Percentiles rank a stretch among this genome's conserved stretches.
These are phyloP conservation scores for Nerophis lumbriciformis DNA, from an alignment of 2,113 vertebrate species.

Conservation along the genomic window DNA sequence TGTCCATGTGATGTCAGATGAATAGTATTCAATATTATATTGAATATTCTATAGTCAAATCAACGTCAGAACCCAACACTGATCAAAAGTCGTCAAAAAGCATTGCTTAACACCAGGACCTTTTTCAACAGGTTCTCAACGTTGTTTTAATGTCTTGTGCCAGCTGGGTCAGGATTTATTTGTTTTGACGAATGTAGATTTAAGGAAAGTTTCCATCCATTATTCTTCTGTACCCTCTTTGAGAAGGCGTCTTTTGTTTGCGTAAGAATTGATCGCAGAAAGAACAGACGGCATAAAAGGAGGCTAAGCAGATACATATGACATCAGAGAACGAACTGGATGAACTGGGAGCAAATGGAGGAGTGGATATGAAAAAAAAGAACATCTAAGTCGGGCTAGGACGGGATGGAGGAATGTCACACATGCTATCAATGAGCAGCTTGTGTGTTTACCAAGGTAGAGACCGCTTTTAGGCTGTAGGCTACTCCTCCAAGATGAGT, in stretches of 20 bases:
- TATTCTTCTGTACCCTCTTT: not conserved
- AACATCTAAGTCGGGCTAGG: conserved; percentile 35
- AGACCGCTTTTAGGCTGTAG: conserved; percentile 42
- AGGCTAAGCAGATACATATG: conserved; percentile 7
- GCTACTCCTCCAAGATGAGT: conserved; percentile 25
- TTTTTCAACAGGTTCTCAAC: too few relatives aligned
- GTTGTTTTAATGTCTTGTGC: too few relatives aligned
- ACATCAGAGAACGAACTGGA: conserved; percentile 11
- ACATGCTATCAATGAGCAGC: conserved; percentile 62
- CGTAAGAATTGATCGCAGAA: not conserved
- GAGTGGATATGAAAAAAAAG: conserved; percentile 10
- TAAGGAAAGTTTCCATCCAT: not conserved
- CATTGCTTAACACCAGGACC: too few relatives aligned
- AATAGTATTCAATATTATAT: too few relatives aligned
- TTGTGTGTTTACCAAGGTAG: conserved; percentile 60
- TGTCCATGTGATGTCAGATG: too few relatives aligned
- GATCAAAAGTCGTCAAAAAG: too few relatives aligned
- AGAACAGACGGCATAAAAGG: not conserved
- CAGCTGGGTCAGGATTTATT: not conserved
- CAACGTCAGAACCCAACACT: too few relatives aligned
- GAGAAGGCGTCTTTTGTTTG: conserved; percentile 1
- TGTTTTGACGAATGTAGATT: not conserved
- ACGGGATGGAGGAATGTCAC: conserved; percentile 67
- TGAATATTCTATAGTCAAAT: too few relatives aligned
- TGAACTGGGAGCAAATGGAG: conserved; percentile 20